These are phyloP conservation scores for Drosophila kanapiae DNA, from an alignment of 1,140 invertebrate genomes.

Conservation along the genomic window DNA sequence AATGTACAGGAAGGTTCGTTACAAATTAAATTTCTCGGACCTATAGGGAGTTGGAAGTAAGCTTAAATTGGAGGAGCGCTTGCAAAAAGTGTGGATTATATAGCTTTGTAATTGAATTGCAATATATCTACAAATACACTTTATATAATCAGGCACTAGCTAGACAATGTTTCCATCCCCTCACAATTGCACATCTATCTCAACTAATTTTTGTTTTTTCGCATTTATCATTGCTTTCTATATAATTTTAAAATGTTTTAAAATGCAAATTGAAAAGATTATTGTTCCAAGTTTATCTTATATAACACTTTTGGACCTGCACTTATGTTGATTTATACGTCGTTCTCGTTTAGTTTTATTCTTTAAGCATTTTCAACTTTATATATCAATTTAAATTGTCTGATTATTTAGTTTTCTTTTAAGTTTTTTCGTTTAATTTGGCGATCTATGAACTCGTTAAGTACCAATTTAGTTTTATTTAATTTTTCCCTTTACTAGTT, in stretches of 20 bases:
- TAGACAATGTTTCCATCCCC: slow-evolving; percentile 34
- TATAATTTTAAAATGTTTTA: slow-evolving; percentile 62
- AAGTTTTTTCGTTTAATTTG: slow-evolving; percentile 30
- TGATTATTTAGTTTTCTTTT: slow-evolving; percentile 40
- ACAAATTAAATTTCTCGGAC: slow-evolving; percentile 27
- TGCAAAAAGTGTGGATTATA: slow-evolving; percentile 31
- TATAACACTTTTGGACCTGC: slow-evolving; percentile 81
- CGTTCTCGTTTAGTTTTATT: slow-evolving; percentile 28
- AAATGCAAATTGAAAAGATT: slow-evolving; percentile 78
- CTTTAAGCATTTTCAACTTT: slow-evolving; percentile 51
- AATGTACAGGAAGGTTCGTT: slow-evolving; percentile 39
- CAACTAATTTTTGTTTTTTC: slow-evolving; percentile 17
- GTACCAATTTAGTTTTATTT: slow-evolving; percentile 60
- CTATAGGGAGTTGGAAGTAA: slow-evolving; percentile 23
- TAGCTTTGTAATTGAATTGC: slow-evolving; percentile 33
- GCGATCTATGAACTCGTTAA: slow-evolving; percentile 63
- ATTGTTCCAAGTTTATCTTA: slow-evolving; percentile 79
- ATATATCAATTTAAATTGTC: slow-evolving; percentile 24
- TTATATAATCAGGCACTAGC: slow-evolving; percentile 54
- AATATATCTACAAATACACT: slow-evolving; percentile 49
- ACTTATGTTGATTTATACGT: slow-evolving; percentile 49
- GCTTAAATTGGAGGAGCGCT: slow-evolving; percentile 50
- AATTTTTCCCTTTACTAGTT: slow-evolving; percentile 27
- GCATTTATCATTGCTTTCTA: slow-evolving; percentile 10
- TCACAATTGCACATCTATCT: slow-evolving; percentile 32